Conservation (phyloP, 2,113 vertebrate genomes). For the Orcinus orca region DNA sequence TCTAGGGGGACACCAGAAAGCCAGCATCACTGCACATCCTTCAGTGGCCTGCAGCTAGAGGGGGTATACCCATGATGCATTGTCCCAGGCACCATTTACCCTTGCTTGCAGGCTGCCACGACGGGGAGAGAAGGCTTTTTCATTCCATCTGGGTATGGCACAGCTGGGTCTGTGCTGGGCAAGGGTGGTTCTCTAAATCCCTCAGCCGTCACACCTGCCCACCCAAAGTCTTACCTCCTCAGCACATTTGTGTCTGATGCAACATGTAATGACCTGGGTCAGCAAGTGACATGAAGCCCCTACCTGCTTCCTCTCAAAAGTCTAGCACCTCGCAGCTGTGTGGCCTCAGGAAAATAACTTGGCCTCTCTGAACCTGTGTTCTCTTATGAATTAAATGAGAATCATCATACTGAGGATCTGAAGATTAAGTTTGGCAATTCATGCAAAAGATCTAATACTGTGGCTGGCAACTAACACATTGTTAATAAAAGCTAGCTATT, state of each 20-base stretch:
- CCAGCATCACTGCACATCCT: neutral
- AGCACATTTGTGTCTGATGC: neutral
- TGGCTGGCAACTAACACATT: neutral
- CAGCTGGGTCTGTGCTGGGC: neutral
- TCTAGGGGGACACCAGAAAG: neutral
- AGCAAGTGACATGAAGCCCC: fast-evolving
- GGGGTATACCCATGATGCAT: fast-evolving
- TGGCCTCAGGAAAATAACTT: neutral
- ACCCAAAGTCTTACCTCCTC: neutral
- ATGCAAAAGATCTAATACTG: neutral
- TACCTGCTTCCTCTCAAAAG: neutral
- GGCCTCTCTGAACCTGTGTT: neutral
- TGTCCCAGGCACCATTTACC: no score
- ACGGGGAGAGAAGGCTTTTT: neutral
- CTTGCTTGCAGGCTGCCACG: neutral
- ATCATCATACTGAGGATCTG: neutral
- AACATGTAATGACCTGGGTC: no score
- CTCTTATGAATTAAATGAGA: neutral
- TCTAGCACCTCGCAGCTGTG: neutral
- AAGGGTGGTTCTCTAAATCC: neutral
- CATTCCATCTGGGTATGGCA: fast-evolving
- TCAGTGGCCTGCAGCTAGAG: no score
- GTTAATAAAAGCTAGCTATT: neutral
- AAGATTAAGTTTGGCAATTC: neutral
- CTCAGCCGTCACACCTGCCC: neutral